These are phyloP conservation scores for Anagyrus pseudococci DNA, from an alignment of 2,888 invertebrate genomes.

Conservation along the genomic window DNA sequence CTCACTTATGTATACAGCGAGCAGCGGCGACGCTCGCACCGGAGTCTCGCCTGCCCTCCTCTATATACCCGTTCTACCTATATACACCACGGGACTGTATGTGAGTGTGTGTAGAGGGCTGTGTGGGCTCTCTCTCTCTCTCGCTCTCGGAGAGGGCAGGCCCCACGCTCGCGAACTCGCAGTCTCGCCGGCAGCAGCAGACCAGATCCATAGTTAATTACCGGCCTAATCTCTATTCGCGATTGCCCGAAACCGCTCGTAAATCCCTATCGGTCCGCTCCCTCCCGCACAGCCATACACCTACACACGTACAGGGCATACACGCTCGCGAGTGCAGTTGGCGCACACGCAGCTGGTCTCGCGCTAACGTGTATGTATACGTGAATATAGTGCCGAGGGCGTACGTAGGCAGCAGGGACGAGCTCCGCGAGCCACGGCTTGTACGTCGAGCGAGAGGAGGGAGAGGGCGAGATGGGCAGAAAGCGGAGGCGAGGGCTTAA, in stretches of 20 bases:
- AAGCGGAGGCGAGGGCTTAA: slow-evolving; percentile 27
- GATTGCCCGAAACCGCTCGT: slow-evolving; percentile 62
- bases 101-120: neutral
- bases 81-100: neutral
- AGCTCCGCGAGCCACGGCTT: too few relatives aligned
- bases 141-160: slow-evolving; percentile 35
- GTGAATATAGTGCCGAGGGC: neutral
- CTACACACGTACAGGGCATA: neutral
- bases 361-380: neutral
- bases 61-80: too few relatives aligned
- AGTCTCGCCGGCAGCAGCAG: slow-evolving; percentile 49
- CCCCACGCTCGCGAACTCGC: slow-evolving; percentile 42
- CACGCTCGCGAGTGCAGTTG: neutral
- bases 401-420: too few relatives aligned
- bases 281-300: slow-evolving; percentile 5
- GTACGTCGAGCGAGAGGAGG: neutral
- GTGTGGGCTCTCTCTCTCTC: too few relatives aligned
- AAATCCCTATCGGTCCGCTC: slow-evolving; percentile 60
- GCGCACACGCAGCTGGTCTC: too few relatives aligned
- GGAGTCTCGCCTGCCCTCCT: neutral
- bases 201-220: slow-evolving; percentile 62
- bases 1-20: slow-evolving; percentile 51
- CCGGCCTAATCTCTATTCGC: slow-evolving; percentile 62
- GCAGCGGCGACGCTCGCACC: neutral
- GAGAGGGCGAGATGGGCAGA: neutral